These are phyloP conservation scores for Cremastinae sp. DNA, from an alignment of 2,888 invertebrate species.

Conservation along the genomic window DNA sequence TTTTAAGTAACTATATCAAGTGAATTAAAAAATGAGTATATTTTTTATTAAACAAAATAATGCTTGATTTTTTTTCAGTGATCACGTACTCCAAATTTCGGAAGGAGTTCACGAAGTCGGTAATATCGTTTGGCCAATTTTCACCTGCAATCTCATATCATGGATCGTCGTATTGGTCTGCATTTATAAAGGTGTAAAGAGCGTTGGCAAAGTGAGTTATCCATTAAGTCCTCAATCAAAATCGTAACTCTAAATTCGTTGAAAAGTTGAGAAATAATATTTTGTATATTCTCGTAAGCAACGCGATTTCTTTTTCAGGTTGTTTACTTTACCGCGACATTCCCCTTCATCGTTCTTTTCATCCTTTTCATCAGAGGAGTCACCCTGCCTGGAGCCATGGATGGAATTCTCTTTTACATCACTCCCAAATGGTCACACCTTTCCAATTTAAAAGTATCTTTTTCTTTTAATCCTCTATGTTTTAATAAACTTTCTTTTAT, in stretches of 20 bases:
- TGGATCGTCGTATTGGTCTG: conserved; percentile 93
- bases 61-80: conserved; percentile 82
- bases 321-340: conserved; percentile 93
- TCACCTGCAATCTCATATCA: conserved; percentile 87
- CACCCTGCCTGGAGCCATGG: conserved; percentile 89
- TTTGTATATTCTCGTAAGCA: conserved; percentile 50
- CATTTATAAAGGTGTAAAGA: conserved; percentile 92
- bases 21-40: not conserved
- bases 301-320: conserved; percentile 77
- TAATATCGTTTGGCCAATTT: conserved; percentile 89
- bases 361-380: conserved; percentile 88
- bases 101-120: conserved; percentile 88
- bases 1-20: conserved; percentile 84
- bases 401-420: conserved; percentile 89
- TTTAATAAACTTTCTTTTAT: not conserved
- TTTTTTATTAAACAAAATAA: conserved; percentile 6
- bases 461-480: not conserved
- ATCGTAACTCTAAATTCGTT: no score
- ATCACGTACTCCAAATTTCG: conserved; percentile 89
- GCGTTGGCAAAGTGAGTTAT: conserved; percentile 87
- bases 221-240: no score
- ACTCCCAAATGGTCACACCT: conserved; percentile 90
- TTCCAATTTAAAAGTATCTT: conserved; percentile 85
- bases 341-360: conserved; percentile 89
- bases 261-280: not conserved